phyloP scores from a whole-genome alignment of 2,888 invertebrate species.

The Spodoptera littoralis region DNA sequence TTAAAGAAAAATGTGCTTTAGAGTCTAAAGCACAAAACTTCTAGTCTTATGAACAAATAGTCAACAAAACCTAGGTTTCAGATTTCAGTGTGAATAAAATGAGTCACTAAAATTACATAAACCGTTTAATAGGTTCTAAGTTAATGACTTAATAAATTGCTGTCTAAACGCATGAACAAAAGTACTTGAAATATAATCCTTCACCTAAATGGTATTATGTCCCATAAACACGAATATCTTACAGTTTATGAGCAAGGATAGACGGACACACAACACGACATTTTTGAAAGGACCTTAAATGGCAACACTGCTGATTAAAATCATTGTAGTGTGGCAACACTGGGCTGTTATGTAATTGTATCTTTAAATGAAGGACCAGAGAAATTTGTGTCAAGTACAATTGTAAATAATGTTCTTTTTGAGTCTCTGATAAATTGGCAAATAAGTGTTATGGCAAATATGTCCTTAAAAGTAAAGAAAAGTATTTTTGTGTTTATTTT shows the following conservation, averaged over 20 bases:
- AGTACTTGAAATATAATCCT: too few relatives aligned
- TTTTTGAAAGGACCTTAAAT: conserved; percentile 18
- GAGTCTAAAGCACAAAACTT: neutral
- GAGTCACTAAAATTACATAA: too few relatives aligned
- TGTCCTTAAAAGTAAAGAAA: too few relatives aligned
- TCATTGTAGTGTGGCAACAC: conserved; percentile 33
- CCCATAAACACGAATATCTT: conserved; percentile 24
- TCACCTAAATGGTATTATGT: conserved; percentile 4
- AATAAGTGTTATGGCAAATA: neutral
- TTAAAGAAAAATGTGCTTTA: too few relatives aligned
- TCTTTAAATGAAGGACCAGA: neutral
- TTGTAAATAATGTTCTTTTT: too few relatives aligned
- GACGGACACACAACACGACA: conserved; percentile 7
- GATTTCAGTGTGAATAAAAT: too few relatives aligned
- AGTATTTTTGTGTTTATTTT: too few relatives aligned
- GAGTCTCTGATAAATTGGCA: too few relatives aligned
- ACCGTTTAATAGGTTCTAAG: too few relatives aligned
- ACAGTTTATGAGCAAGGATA: conserved; percentile 1
- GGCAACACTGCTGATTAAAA: conserved; percentile 40
- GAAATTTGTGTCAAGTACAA: conserved; percentile 16
- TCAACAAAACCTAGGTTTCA: too few relatives aligned
- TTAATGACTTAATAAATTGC: too few relatives aligned
- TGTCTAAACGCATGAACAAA: too few relatives aligned
- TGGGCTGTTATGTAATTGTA: conserved; percentile 10
- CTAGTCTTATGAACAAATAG: neutral